Evolutionary conservation across 2,797 vertebrate species (phyloP), one percentile per base, ranked within the genome.

Genomic region (Acanthurus tractus): DNA sequence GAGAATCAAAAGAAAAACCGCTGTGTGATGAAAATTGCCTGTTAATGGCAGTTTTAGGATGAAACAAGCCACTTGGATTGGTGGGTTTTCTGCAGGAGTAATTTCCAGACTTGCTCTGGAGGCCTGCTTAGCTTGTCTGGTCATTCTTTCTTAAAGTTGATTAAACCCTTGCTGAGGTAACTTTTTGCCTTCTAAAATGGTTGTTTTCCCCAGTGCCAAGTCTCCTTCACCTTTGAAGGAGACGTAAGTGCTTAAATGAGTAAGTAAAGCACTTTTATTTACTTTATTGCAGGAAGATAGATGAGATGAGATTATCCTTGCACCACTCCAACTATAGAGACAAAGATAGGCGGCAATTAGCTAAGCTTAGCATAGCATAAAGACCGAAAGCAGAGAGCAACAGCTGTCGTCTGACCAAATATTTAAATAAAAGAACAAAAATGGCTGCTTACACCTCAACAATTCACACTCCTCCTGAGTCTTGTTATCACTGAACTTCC

Each of bases 1-100:
- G 78, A 83, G 64, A 83, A 85, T 81, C 67, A 82, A 82, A 85
- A 55, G 68, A 34, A 90, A 87, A 90, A 87, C 82, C 66, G 36
- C 74, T 4, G 70, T 23, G 74, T 53, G 70, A 68, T 78, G 78
- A 66, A 77, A 86, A 79, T 54, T 57, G 73, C 55, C 36, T 5
- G 55, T 73, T 55, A 53, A 68, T 25, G 72, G 69, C 8, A 0
- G 54, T 13, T 34, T 34, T 34, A 34, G 68, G 71, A 67, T 25
- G 67, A 70, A 62, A 53, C 10, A 0, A 36, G 53, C 6, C 5
- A 2, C 72, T 72, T 1, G 1, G 34, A 76, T 15, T 46, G 44
- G 54, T 55, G 61, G 52, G 13, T 75, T 78, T 78, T 65, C 22
- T 70, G 76, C 45, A 29, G 14, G 56, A 57, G 69, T 14, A 40